Evolutionary conservation across 2,797 vertebrate species (phyloP).

Genomic region (Avahi laniger): DNA sequence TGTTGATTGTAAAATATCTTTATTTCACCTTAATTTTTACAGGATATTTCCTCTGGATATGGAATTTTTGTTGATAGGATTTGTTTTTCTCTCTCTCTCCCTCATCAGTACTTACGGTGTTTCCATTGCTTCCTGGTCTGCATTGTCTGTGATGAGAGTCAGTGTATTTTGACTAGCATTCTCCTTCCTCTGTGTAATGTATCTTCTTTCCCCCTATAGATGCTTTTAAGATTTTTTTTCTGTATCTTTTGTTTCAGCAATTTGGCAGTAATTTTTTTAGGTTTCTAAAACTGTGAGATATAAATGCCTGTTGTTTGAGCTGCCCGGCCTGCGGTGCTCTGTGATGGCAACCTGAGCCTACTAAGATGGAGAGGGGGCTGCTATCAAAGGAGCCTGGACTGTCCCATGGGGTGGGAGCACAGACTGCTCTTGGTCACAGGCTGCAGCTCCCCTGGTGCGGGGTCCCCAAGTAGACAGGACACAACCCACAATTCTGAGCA

Average conservation of each 20-base stretch:
- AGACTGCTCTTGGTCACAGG: rapidly evolving
- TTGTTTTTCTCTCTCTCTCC: neutral
- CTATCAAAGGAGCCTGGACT: neutral
- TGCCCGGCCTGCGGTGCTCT: neutral
- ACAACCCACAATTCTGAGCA: too few relatives aligned
- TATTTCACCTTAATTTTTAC: neutral
- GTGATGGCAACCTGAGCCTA: too few relatives aligned
- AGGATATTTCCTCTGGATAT: neutral
- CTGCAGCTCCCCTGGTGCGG: neutral
- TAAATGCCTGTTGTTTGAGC: neutral
- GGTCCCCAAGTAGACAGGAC: neutral
- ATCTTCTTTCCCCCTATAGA: neutral
- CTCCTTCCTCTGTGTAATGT: neutral
- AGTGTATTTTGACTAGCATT: neutral
- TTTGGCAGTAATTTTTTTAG: neutral
- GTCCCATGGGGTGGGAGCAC: neutral
- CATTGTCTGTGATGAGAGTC: neutral
- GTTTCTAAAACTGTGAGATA: neutral
- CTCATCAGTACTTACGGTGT: neutral
- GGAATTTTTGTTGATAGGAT: neutral
- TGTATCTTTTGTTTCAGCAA: neutral
- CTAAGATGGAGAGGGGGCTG: rapidly evolving
- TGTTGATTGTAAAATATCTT: neutral
- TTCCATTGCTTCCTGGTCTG: neutral
- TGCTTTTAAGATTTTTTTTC: neutral